phyloP scores from a whole-genome alignment of 2,888 invertebrate species.

The Toxonevra muliebris region DNA sequence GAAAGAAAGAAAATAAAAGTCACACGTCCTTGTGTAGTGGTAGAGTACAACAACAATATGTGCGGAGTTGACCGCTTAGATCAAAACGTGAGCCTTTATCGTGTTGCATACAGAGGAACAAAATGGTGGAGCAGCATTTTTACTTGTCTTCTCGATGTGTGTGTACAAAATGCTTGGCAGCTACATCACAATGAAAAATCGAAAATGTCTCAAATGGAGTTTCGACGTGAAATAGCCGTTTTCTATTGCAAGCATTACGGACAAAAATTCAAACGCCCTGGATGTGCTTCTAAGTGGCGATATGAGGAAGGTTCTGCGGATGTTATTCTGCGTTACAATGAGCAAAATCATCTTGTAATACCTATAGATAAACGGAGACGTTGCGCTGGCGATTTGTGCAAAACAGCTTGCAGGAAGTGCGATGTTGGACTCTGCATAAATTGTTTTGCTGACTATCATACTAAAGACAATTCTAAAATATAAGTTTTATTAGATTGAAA shows the following conservation, averaged over 20 bases:
- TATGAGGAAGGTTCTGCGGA: too few species aligned
- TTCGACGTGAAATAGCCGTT: too few species aligned
- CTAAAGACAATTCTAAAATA: too few species aligned
- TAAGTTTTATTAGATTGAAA: too few species aligned
- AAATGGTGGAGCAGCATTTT: conserved; percentile 20
- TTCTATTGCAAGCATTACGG: too few species aligned
- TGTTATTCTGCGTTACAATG: not conserved
- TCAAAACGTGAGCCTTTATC: conserved; percentile 16
- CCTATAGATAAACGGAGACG: conserved; percentile 8
- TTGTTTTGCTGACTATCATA: too few species aligned
- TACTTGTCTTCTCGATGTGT: conserved; percentile 18
- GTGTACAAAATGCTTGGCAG: conserved; percentile 11
- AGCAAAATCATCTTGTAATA: conserved; percentile 8
- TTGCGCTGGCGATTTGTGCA: conserved; percentile 11
- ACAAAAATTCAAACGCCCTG: not conserved
- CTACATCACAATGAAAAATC: not conserved
- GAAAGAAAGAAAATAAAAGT: conserved; percentile 1
- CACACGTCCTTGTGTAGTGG: conserved; percentile 2
- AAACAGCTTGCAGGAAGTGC: conserved; percentile 1
- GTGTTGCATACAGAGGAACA: conserved; percentile 12
- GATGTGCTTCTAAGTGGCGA: too few species aligned
- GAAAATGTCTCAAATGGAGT: not conserved
- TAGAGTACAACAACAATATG: conserved; percentile 17
- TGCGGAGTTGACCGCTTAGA: conserved; percentile 14
- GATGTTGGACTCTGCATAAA: not conserved